A percentile compares a stretch with the other conserved stretches of the same genome.
These are phyloP conservation scores for Dromococcyx pavoninus DNA, from an alignment of 2,797 vertebrate genomes.

Conservation along the genomic window DNA sequence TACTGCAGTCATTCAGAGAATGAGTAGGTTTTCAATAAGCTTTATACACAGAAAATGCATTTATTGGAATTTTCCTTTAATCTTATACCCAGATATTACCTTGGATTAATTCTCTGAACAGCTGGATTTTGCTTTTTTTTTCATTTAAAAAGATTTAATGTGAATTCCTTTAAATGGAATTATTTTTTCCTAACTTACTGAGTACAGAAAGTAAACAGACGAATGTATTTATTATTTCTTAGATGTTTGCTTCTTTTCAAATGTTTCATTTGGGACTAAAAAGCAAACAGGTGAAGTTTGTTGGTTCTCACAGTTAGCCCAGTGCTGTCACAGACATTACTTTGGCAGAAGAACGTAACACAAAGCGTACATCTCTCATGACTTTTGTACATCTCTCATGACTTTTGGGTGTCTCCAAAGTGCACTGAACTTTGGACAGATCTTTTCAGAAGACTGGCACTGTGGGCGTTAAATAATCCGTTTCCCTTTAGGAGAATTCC, in stretches of 20 bases:
- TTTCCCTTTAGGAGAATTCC: constrained; percentile 60
- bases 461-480: constrained; percentile 22
- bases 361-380: neutral
- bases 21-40: neutral
- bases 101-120: constrained; percentile 16
- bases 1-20: constrained; percentile 25
- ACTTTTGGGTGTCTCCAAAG: neutral
- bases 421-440: neutral
- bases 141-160: neutral
- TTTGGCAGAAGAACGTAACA: constrained; percentile 9
- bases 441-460: constrained; percentile 20
- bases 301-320: constrained; percentile 19
- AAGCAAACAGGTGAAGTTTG: constrained; percentile 3
- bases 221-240: neutral
- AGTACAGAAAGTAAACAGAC: neutral
- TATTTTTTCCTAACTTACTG: neutral
- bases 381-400: neutral
- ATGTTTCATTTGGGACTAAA: neutral
- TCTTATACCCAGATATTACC: neutral
- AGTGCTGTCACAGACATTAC: neutral
- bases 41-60: constrained; percentile 16
- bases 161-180: neutral
- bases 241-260: neutral
- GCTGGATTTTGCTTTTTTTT: neutral
- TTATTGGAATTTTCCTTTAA: neutral